These are phyloP conservation scores for Euzophera pinguis DNA, from an alignment of 2,888 invertebrate species.

Conservation along the genomic window DNA sequence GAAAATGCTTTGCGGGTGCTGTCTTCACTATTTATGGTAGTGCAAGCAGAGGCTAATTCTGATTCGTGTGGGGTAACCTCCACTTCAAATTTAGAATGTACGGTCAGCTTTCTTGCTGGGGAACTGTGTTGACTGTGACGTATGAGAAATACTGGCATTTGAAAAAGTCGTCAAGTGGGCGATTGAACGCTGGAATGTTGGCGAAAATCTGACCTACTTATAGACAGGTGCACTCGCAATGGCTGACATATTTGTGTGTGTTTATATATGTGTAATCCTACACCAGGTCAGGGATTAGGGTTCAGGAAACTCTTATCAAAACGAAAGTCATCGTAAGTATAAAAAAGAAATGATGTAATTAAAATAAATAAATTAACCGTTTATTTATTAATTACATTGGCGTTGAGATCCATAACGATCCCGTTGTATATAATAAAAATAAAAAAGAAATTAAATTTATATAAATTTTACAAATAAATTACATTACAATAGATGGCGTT, in stretches of 20 bases:
- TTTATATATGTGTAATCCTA: constrained; percentile 24
- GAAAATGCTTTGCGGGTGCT: constrained; percentile 63
- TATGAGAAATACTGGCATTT: constrained; percentile 23
- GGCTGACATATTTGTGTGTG: constrained; percentile 22
- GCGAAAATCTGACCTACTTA: constrained; percentile 53
- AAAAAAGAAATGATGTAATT: constrained; percentile 79
- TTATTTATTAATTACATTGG: constrained; percentile 81
- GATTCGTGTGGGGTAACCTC: constrained; percentile 54
- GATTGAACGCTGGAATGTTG: constrained; percentile 38
- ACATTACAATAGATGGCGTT: constrained; percentile 77
- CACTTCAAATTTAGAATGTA: constrained; percentile 41
- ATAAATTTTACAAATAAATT: constrained; percentile 81
- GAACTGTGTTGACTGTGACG: constrained; percentile 17
- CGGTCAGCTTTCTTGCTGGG: constrained; percentile 21
- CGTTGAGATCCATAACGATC: constrained; percentile 78
- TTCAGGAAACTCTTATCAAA: constrained; percentile 46
- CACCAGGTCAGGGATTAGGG: constrained; percentile 30
- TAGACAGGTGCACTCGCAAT: constrained; percentile 38
- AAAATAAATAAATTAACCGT: constrained; percentile 81
- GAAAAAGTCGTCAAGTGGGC: constrained; percentile 24
- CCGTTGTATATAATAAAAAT: constrained; percentile 78
- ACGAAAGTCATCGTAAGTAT: constrained; percentile 69
- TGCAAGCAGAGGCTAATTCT: constrained; percentile 51
- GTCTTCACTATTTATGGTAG: constrained; percentile 77
- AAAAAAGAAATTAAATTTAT: constrained; percentile 78